phyloP scores from a whole-genome alignment of 2,888 invertebrate genomes.

The Phalangium opilio region DNA sequence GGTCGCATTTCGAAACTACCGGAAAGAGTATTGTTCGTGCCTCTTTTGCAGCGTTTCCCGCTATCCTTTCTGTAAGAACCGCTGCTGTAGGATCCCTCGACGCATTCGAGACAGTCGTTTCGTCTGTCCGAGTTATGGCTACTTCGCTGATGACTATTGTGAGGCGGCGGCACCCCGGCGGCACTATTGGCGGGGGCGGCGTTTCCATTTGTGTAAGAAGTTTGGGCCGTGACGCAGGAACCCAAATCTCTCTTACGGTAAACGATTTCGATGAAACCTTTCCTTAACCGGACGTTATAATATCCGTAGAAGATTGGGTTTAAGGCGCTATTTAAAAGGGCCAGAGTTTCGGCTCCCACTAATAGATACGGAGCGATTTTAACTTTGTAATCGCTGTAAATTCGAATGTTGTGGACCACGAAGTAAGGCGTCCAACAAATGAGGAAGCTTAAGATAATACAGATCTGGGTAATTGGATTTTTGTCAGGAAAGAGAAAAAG shows the following conservation, averaged over 20 bases:
- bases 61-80: too few species aligned
- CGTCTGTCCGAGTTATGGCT: too few species aligned
- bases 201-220: not conserved
- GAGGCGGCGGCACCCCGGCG: too few species aligned
- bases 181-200: too few species aligned
- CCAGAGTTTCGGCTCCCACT: constrained; percentile 29
- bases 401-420: constrained; percentile 31
- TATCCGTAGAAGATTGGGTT: constrained; percentile 34
- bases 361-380: constrained; percentile 27
- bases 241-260: constrained; percentile 13
- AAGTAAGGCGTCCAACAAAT: constrained; percentile 36
- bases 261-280: constrained; percentile 20
- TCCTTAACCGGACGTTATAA: constrained; percentile 28
- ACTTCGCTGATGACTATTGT: too few species aligned
- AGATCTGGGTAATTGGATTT: constrained; percentile 20
- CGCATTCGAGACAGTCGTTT: too few species aligned
- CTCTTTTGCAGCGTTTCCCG: too few species aligned
- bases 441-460: constrained; percentile 33
- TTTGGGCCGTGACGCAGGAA: constrained; percentile 6
- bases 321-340: constrained; percentile 29
- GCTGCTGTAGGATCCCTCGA: too few species aligned
- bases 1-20: too few species aligned
- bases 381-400: constrained; percentile 30
- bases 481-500: too few species aligned
- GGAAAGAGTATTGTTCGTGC: too few species aligned